A percentile compares a stretch with the other conserved stretches of the same genome.
phyloP scores from a whole-genome alignment of 2,113 vertebrate species.

The Megaptera novaeangliae region DNA sequence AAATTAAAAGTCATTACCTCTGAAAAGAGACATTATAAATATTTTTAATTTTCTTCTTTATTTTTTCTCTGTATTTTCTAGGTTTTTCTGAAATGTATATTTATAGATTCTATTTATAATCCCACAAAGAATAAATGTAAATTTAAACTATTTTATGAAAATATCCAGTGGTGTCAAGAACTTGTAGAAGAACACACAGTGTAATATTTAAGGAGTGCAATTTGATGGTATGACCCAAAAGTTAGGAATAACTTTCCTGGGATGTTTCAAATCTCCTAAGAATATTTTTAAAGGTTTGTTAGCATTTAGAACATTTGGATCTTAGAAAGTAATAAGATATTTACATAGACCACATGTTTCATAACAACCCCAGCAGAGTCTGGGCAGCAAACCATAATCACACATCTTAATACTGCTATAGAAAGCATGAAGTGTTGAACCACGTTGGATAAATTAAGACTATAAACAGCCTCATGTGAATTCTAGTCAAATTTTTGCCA shows the following conservation, averaged over 20 bases:
- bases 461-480: neutral
- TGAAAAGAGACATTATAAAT: neutral
- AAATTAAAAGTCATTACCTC: neutral
- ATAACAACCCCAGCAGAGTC: neutral
- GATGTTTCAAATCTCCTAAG: neutral
- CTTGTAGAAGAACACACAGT: neutral
- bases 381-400: neutral
- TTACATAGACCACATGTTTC: neutral
- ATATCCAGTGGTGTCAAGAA: neutral
- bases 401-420: neutral
- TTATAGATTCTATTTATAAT: slow-evolving; percentile 3
- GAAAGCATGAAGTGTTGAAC: neutral
- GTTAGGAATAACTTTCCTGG: neutral
- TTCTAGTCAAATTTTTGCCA: neutral
- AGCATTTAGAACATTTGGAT: neutral
- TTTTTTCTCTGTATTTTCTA: neutral
- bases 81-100: neutral
- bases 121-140: neutral
- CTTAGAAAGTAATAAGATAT: slow-evolving; percentile 18
- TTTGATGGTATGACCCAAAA: neutral
- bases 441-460: neutral
- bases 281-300: neutral
- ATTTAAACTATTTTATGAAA: neutral
- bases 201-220: neutral
- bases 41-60: neutral